Evolutionary conservation across 2,113 vertebrate species (phyloP), one percentile per base, ranked within the genome.

Genomic region (Otis tarda): DNA sequence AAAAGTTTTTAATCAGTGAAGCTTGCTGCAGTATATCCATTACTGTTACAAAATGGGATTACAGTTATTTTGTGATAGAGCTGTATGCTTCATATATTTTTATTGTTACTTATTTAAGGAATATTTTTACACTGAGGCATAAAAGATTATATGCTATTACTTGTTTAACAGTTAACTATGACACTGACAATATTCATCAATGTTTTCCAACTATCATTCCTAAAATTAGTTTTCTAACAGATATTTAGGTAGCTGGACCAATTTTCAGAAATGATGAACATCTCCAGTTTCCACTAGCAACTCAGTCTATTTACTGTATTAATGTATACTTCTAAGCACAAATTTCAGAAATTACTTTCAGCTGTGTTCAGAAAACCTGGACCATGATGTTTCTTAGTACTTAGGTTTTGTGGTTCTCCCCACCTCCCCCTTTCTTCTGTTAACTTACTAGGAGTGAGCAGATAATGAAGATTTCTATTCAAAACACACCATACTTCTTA

Each of bases 41-140:
- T 94, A 78, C 86, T 87, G 60, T 70, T 93, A 90, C 68, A 88
- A 94, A 95, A 94, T 75, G 43, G 64, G 56, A 86, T 87, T 95
- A 80, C 71, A 93, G 75, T 90, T 90, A 86, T 59, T 75, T 64
- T 28, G 2, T 82, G 83, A 71, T 82, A 47, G 75, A 91, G 19
- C 13, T 86, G 28, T 68, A 93, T 18, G 88, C 90, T 87, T 78
- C 94, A 90, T 94, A 63, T 93, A 93, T 75, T 96, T 96, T 94
- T 94, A 95, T 56, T 92, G 92, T 92, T 94, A 95, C 93, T 96
- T 95, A 92, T 95, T 96, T 95, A 95, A 94, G n/a, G 79, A 94
- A 93, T 89, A 93, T 71, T 92, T 95, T 95, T 92, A 92, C 70
- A 88, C 49, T 39, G 52, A 74, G 19, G 22, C 88, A 93, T 96